Conservation (phyloP, 1,140 invertebrate species). For the Pemphigus obesinymphae region DNA sequence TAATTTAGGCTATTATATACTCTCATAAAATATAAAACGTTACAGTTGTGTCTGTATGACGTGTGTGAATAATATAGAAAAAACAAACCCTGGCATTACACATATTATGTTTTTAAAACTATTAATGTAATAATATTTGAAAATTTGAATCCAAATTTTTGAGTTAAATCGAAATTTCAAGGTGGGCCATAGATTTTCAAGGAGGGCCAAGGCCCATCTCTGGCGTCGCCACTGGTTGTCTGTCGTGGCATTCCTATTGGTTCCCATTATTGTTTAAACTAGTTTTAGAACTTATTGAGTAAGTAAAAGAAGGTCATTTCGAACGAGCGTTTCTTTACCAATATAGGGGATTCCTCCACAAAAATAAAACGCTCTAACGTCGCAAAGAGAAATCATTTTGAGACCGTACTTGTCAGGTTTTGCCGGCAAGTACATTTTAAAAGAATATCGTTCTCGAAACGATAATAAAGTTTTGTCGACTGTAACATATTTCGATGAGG, state of each 20-base stretch:
- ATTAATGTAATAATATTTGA: too few relatives aligned
- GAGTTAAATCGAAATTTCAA: too few relatives aligned
- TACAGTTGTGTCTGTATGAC: too few relatives aligned
- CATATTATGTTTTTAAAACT: too few relatives aligned
- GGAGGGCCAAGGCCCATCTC: too few relatives aligned
- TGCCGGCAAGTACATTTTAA: conserved; percentile 51
- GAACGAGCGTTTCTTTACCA: neutral
- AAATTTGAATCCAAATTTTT: too few relatives aligned
- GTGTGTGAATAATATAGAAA: too few relatives aligned
- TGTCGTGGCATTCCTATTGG: conserved; percentile 48
- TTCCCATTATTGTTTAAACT: conserved; percentile 44
- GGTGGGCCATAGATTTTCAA: too few relatives aligned
- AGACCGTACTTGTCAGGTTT: conserved; percentile 51
- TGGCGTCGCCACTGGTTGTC: conserved; percentile 53
- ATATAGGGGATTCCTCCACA: conserved; percentile 47
- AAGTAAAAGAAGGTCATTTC: neutral
- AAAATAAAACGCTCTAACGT: conserved; percentile 49
- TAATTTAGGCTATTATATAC: too few relatives aligned
- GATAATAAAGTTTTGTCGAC: conserved; percentile 50
- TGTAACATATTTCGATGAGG: conserved; percentile 44
- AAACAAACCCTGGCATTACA: too few relatives aligned
- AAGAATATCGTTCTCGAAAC: conserved; percentile 50
- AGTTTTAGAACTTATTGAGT: conserved; percentile 34
- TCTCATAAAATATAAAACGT: too few relatives aligned
- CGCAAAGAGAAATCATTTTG: conserved; percentile 50